A percentile compares a stretch with the other conserved stretches of the same genome.
Conservation (phyloP, 2,888 invertebrate species). For the Conus canariensis region DNA sequence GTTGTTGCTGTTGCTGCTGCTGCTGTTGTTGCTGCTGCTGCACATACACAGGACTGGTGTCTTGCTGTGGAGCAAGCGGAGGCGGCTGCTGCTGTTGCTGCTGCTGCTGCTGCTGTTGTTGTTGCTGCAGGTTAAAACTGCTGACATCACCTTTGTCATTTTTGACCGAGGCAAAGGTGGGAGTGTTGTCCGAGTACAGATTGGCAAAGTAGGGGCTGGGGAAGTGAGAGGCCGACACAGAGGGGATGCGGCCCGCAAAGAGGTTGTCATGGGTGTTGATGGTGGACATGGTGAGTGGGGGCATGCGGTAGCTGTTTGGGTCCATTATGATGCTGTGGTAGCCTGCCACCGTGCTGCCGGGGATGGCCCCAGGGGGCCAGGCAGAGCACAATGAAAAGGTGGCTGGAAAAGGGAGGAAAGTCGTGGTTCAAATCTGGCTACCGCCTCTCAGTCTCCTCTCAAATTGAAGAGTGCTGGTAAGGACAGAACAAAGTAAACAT, state of each 20-base stretch:
- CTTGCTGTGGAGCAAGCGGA: conserved; percentile 20
- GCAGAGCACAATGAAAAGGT: neutral
- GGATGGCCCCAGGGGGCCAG: neutral
- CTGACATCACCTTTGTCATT: conserved; percentile 30
- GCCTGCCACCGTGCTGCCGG: neutral
- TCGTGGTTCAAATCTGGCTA: too few species aligned
- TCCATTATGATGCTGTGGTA: conserved; percentile 26
- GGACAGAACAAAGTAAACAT: too few species aligned
- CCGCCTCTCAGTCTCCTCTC: too few species aligned
- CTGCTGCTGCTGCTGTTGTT: conserved; percentile 27
- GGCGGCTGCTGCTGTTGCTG: conserved; percentile 28
- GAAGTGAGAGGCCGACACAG: conserved; percentile 34
- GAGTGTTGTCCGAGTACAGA: conserved; percentile 39
- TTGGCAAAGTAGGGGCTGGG: conserved; percentile 44
- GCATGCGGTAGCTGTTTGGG: conserved; percentile 41
- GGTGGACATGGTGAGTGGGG: conserved; percentile 39
- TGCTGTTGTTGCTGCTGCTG: conserved; percentile 39
- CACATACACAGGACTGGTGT: conserved; percentile 23
- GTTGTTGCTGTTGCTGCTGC: conserved; percentile 36
- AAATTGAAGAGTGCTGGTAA: too few species aligned
- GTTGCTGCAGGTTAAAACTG: conserved; percentile 10
- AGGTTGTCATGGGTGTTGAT: conserved; percentile 43
- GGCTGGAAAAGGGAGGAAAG: neutral
- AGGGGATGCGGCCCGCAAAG: conserved; percentile 27
- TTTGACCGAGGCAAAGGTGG: conserved; percentile 41